Conservation (phyloP, 92 coral and sea anemone genomes). For the Montipora capitata region DNA sequence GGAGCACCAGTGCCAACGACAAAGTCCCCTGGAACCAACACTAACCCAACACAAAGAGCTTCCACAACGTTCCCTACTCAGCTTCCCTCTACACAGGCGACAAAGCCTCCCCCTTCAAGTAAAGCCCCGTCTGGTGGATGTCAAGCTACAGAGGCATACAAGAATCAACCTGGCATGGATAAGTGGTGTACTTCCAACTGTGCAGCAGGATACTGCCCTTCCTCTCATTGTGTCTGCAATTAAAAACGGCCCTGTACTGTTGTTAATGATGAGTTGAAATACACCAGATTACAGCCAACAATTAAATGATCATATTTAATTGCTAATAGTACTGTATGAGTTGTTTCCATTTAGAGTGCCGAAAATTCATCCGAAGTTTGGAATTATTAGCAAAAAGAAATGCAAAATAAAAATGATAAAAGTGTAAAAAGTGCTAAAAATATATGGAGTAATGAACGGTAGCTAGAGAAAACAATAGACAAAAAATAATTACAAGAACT, state of each 20-base stretch:
- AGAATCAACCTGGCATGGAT: slow-evolving; percentile 69
- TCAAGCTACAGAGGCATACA: slow-evolving; percentile 73
- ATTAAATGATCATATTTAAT: too few species aligned
- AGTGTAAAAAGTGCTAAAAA: too few species aligned
- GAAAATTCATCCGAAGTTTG: too few species aligned
- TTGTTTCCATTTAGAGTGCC: too few species aligned
- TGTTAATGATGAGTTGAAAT: neutral
- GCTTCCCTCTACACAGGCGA: neutral
- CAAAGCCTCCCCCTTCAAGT: neutral
- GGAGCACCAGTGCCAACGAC: slow-evolving; percentile 38
- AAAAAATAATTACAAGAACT: too few species aligned
- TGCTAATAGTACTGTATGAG: too few species aligned
- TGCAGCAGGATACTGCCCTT: slow-evolving; percentile 73
- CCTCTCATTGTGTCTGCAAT: slow-evolving; percentile 63
- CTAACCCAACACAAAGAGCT: neutral
- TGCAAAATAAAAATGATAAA: too few species aligned
- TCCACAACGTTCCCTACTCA: slow-evolving; percentile 11
- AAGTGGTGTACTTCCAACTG: slow-evolving; percentile 82
- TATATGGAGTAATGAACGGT: too few species aligned
- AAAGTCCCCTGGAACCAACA: neutral
- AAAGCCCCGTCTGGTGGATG: slow-evolving; percentile 44
- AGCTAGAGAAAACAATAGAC: too few species aligned
- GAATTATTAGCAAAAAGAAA: too few species aligned
- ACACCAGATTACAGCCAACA: too few species aligned
- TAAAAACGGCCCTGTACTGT: slow-evolving; percentile 6